phyloP scores from a whole-genome alignment of 2,113 vertebrate species.

The Mus pahari region DNA sequence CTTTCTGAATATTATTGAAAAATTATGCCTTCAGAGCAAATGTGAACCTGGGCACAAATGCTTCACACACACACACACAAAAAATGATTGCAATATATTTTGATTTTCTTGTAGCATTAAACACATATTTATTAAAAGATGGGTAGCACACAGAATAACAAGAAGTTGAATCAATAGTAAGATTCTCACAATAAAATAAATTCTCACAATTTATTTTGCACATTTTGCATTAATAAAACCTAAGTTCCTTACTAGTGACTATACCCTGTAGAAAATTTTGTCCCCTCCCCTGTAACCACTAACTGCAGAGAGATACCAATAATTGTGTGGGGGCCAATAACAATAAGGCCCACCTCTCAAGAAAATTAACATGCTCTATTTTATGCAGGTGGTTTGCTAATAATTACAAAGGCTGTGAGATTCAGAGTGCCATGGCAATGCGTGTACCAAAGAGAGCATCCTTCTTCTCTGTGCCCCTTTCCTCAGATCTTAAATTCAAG shows the following conservation, averaged over 20 bases:
- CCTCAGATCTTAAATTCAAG: not conserved
- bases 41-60: not conserved
- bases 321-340: not conserved
- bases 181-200: too few species aligned
- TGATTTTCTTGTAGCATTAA: not conserved
- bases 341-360: too few species aligned
- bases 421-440: not conserved
- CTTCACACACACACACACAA: not conserved
- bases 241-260: not conserved
- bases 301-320: not conserved
- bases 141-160: not conserved
- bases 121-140: constrained; percentile 21
- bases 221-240: not conserved
- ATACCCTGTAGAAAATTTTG: not conserved
- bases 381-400: not conserved
- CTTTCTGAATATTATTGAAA: not conserved
- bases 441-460: not conserved
- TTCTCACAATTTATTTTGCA: not conserved
- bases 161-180: not conserved
- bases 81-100: not conserved
- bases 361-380: not conserved
- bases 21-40: not conserved
- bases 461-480: not conserved
- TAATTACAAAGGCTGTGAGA: not conserved
- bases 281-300: not conserved